phyloP scores from a whole-genome alignment of 2,888 invertebrate genomes.

The Sericinus montela region DNA sequence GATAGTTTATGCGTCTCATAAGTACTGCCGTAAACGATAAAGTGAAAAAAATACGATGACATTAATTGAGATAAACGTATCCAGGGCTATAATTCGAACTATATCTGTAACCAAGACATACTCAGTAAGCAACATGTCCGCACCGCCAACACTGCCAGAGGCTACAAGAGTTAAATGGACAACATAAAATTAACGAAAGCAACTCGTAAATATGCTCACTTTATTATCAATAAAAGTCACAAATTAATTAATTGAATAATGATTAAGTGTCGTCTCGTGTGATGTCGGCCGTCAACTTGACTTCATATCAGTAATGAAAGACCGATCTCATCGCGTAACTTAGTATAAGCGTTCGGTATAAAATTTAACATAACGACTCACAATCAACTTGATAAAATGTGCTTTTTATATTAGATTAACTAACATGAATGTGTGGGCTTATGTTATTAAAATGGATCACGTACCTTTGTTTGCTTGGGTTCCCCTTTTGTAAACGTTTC shows the following conservation, averaged over 20 bases:
- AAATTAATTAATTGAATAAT: conserved; percentile 76
- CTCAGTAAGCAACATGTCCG: conserved; percentile 31
- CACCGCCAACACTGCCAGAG: conserved; percentile 40
- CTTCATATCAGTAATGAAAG: conserved; percentile 35
- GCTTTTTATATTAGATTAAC: conserved; percentile 29
- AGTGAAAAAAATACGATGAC: conserved; percentile 16
- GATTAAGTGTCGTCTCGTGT: conserved; percentile 60
- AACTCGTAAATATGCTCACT: conserved; percentile 68
- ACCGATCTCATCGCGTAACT: conserved; percentile 49
- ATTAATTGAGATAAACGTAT: conserved; percentile 13
- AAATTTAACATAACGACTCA: conserved; percentile 38
- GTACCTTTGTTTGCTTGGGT: conserved; percentile 11
- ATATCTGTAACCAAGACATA: conserved; percentile 22
- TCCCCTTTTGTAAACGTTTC: conserved; percentile 5
- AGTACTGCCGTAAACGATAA: conserved; percentile 3
- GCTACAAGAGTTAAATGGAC: conserved; percentile 67
- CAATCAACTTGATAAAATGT: conserved; percentile 34
- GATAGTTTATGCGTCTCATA: conserved; percentile 1
- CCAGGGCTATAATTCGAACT: conserved; percentile 7
- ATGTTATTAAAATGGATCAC: conserved; percentile 19
- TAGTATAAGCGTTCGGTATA: conserved; percentile 37
- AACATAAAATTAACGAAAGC: conserved; percentile 71
- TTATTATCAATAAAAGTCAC: conserved; percentile 76
- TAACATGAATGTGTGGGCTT: conserved; percentile 26
- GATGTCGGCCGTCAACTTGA: conserved; percentile 35